Base-by-base conservation (phyloP, 2,113 vertebrate species). In the Maccullochella peelii region DNA sequence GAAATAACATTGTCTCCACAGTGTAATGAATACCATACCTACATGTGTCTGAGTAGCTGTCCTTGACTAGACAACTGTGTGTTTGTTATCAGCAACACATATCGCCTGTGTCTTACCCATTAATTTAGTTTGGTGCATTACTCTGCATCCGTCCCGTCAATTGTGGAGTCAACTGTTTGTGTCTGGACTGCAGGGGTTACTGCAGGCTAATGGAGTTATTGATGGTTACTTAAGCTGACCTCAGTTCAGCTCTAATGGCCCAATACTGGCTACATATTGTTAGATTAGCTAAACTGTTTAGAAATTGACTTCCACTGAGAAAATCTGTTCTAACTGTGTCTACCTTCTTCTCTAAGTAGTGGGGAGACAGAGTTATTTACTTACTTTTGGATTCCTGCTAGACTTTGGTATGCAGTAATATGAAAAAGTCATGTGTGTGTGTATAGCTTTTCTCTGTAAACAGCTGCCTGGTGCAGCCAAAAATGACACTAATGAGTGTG, bases 151-250 rank as follows among this genome's bases (percentile, higher is more conserved):
- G 52, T 20, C 2, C n/a, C 21, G 55, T 59, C 15, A 38, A 47
- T 27, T 23, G 36, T 59, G 50, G 40, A 58, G 55, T 68, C 10
- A 12, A 0, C 50, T 71, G 49, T n/a, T 4, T 73, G 33, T 71
- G 49, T 30, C 14, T 25, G 12, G n/a, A 52, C 40, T 25, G 33
- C 18, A 42, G 54, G 73, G 78, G 86, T 88, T 73, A 88, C 38
- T 27, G 18, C 27, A 68, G 76, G 80, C 20, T 36, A 25, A 27
- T 1, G 6, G 73, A 67, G 72, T 80, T 79, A 79, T n/a, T 79
- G 1, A 25, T 21, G 58, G 52, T 66, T 30, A 42, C 10, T 15
- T n/a, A 25, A 8, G 30, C 2, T 57, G 38, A 81, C 8, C 11
- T 36, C 21, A 68, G 25, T 0, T 59, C 16, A 61, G 6, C 27